Evolutionary conservation across 1,140 invertebrate genomes (phyloP), one percentile per base, ranked within the genome.

Genomic region (Diprion similis): DNA sequence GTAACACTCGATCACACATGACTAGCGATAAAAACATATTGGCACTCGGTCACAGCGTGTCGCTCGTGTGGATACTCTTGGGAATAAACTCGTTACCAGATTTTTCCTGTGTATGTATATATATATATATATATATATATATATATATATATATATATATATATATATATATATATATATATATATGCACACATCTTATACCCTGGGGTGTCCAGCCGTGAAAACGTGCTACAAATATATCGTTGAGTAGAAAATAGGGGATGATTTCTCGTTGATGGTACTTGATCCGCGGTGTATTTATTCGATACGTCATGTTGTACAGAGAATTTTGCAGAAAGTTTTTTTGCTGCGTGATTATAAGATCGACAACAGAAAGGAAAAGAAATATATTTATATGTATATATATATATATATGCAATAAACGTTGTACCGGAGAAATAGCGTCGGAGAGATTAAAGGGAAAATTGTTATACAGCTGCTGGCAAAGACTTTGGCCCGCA

Each of bases 141-240:
- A 6, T 37, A 37, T 37, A 6, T 1, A 37, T 37, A 37, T 37
- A n/a, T 37, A 37, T 37, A 6, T 37, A 37, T 37, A 6, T 1
- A 37, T 37, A 37, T 37, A 37, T 37, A 6, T 37, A 37, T 37
- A 6, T 1, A 37, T 37, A 37, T 37, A 6, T 37, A 37, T 37
- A 6, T 1, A 37, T 37, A 37, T 37, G 6, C 24, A 37, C 24
- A 37, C 24, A 6, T 6, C 24, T 37, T 37, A 6, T 37, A 37
- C 24, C 24, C n/a, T 59, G n/a, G 11, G 51, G 51, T 59, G 51
- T 13, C 9, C 51, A 59, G n/a, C 6, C n/a, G 51, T 59, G 51
- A 59, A 59, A 59, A 59, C n/a, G 8, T 59, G 51, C n/a, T 59
- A 59, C n/a, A 59, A 59, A 59, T 59, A 59, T 59, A 59, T 59